Conservation (phyloP, 2,797 vertebrate genomes). For the Pygocentrus nattereri region DNA sequence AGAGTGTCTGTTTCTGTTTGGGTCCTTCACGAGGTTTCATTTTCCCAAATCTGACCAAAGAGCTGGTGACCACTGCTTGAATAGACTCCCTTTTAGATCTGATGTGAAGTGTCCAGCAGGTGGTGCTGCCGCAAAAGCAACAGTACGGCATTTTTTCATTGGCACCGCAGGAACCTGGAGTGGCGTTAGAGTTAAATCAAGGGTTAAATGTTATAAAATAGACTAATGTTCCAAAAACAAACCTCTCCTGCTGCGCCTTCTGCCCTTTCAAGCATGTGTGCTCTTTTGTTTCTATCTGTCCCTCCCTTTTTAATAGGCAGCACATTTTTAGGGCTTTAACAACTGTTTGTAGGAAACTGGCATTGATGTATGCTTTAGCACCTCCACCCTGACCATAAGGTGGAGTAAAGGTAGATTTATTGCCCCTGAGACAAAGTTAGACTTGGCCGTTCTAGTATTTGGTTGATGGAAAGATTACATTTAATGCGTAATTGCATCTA, state of each 20-base stretch:
- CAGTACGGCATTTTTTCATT: background rate
- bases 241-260: background rate
- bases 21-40: too few species aligned
- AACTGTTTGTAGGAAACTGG: constrained; percentile 35
- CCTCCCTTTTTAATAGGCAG: constrained; percentile 42
- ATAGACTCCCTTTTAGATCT: too few species aligned
- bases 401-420: background rate
- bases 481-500: background rate
- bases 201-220: constrained; percentile 33
- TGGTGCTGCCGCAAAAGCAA: constrained; percentile 52
- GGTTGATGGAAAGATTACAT: background rate
- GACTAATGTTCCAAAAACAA: constrained; percentile 10
- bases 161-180: background rate
- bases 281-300: constrained; percentile 18
- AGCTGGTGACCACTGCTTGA: background rate
- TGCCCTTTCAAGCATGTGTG: constrained; percentile 29
- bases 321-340: constrained; percentile 42
- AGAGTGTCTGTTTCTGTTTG: too few species aligned
- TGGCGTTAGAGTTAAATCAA: background rate
- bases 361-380: constrained; percentile 43
- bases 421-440: background rate
- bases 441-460: background rate
- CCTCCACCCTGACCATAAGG: constrained; percentile 4
- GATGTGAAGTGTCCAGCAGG: constrained; percentile 52
- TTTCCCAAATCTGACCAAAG: too few species aligned